Evolutionary conservation across 2,113 vertebrate species (phyloP), one percentile per base, ranked within the genome.

Genomic region (Chinchilla lanigera): DNA sequence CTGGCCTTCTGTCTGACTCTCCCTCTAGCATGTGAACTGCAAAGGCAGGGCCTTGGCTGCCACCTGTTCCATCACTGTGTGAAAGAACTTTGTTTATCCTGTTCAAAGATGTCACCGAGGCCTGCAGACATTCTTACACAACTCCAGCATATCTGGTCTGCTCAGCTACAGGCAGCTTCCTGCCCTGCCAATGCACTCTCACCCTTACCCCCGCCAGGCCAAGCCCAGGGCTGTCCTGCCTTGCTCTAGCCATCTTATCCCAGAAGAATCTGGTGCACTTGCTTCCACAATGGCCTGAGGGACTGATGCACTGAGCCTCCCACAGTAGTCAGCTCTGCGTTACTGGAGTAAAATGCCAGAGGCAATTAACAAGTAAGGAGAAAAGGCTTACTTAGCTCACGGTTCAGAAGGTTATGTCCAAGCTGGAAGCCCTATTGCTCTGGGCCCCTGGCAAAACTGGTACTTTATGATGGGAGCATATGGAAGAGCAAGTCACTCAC

Each of bases 121-220:
- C 50, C 47, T 0, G 2, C 14, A n/a, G 67, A 33, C 14, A 13
- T 3, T 44, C 65, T 20, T 16, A 0, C 1, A 11, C 41, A 2
- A 7, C 41, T 26, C 81, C 5, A 33, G 67, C 24, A 16, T 19
- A 5, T 7, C 52, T n/a, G 28, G 30, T 22, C 22, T 2, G 86
- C 41, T 33, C 38, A 20, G 8, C 69, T 9, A 19, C 10, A 19
- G 82, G 67, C 14, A 56, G 75, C 58, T 12, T 69, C 54, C 35
- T 6, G 16, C 81, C 30, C 4, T 4, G 20, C 71, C 5, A 30
- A 10, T 20, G 26, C 47, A 24, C 10, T 41, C 30, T n/a, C 30
- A 19, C 4, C 50, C 47, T 14, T 2, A 35, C 41, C 26, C 50
- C 61, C 41, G 5, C 52, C 17, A 26, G 58, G 41, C 22, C 26